Evolutionary conservation across 2,797 vertebrate species (phyloP).

Genomic region (Heliangelus exortis): DNA sequence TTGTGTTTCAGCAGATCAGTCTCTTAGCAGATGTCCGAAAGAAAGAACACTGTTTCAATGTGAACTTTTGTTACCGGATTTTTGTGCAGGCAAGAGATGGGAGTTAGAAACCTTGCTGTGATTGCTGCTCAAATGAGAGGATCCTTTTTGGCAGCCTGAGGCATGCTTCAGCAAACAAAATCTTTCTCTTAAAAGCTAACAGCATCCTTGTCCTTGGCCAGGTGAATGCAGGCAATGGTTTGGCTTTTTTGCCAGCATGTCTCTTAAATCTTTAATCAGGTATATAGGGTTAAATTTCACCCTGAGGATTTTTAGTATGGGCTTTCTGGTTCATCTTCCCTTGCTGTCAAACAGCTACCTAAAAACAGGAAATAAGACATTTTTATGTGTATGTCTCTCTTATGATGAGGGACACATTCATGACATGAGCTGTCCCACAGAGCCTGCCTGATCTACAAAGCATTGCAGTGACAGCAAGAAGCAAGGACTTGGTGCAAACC

Average conservation of each 20-base stretch:
- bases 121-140: neutral
- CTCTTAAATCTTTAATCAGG: slow-evolving; percentile 72
- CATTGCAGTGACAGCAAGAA: neutral
- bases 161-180: neutral
- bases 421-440: neutral
- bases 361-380: neutral
- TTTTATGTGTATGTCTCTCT: neutral
- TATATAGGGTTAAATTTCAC: slow-evolving; percentile 65
- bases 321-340: neutral
- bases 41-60: neutral
- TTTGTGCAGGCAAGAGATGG: neutral
- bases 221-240: slow-evolving; percentile 49
- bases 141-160: neutral
- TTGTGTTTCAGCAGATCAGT: neutral
- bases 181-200: slow-evolving; percentile 12
- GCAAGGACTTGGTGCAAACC: neutral
- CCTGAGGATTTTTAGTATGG: neutral
- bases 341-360: neutral
- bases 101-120: neutral
- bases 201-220: slow-evolving; percentile 42
- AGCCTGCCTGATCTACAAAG: neutral
- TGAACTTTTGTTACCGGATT: neutral
- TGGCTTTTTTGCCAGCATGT: slow-evolving; percentile 55
- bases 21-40: neutral
- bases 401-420: neutral